phyloP scores from a whole-genome alignment of 2,888 invertebrate species.

The Leuctra nigra region DNA sequence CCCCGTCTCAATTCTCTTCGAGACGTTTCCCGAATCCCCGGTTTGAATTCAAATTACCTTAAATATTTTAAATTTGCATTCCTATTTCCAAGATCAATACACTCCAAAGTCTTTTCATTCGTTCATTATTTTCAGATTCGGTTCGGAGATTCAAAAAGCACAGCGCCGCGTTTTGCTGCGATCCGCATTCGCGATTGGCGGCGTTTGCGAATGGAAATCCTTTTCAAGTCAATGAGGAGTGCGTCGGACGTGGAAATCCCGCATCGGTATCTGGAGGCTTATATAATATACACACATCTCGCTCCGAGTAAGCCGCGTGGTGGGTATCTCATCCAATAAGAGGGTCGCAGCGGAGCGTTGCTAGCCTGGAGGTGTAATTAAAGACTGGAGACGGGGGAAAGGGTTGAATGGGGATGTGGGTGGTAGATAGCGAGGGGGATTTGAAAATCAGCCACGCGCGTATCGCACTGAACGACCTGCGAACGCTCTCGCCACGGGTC shows the following conservation, averaged over 20 bases:
- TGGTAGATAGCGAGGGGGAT: background rate
- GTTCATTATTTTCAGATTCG: constrained; percentile 8
- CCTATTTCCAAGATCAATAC: constrained; percentile 4
- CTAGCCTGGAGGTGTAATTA: constrained; percentile 20
- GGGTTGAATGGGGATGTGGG: background rate
- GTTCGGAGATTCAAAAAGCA: too few species aligned
- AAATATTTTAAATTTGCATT: constrained; percentile 8
- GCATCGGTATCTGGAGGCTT: background rate
- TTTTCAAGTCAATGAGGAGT: background rate
- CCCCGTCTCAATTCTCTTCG: too few species aligned
- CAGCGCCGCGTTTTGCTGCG: background rate
- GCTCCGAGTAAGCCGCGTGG: background rate
- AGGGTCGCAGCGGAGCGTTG: background rate
- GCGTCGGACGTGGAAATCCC: background rate
- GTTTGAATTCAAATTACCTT: constrained; percentile 5
- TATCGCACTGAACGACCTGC: background rate
- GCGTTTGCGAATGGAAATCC: background rate
- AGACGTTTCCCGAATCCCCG: background rate
- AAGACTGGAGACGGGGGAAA: constrained; percentile 9
- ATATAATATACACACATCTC: background rate
- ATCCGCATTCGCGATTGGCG: background rate
- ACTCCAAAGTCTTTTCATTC: constrained; percentile 5
- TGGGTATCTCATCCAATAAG: constrained; percentile 7
- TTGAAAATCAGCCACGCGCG: constrained; percentile 5
- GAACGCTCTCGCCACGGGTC: background rate